Evolutionary conservation across 2,113 vertebrate genomes (phyloP), one percentile per base, ranked within the genome.

Genomic region (Trematocara unimaculatum): DNA sequence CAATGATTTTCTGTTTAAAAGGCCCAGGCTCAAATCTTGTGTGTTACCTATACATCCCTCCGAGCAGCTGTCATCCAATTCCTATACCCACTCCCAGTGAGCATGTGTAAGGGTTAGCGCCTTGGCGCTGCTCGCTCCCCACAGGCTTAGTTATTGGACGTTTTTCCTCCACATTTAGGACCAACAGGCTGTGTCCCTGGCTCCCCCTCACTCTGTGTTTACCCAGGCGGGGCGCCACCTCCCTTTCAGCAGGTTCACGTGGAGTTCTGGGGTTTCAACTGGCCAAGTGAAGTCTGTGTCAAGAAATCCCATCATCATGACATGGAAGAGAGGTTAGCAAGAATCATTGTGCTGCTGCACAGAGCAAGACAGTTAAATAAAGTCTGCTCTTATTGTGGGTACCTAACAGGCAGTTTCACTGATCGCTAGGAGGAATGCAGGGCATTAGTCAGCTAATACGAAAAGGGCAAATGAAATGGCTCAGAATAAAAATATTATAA

Each of bases 231-330:
- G 78, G 70, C 55, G 84, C 91, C 92, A 93, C 91, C 89, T 81
- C 83, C 82, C 88, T 93, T 94, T 93, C 90, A 90, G 90, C 93
- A 92, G 90, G 93, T 92, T 94, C 93, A 93, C 88, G 23, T 79
- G 79, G 83, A 93, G 92, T 92, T 93, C 87, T 91, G 89, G 72
- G 84, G 88, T 87, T 94, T 93, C 80, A 70, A 83, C 89, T 74
- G 88, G 83, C 86, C 60, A 23, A 86, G 90, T 77, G 84, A 88
- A 33, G 88, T 79, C 81, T 55, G 53, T 49, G 83, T 92, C 85
- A 81, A 93, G 89, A 88, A 85, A 93, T 95, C 91, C 86, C 91
- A 89, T 94, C 89, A 91, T 93, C 82, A 35, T 81, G 84, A 93
- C 84, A 88, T 38, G 49, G 81, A 84, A 62, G 54, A 90, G 87